Conservation (phyloP, 2,888 invertebrate genomes). For the Germaria angustata region DNA sequence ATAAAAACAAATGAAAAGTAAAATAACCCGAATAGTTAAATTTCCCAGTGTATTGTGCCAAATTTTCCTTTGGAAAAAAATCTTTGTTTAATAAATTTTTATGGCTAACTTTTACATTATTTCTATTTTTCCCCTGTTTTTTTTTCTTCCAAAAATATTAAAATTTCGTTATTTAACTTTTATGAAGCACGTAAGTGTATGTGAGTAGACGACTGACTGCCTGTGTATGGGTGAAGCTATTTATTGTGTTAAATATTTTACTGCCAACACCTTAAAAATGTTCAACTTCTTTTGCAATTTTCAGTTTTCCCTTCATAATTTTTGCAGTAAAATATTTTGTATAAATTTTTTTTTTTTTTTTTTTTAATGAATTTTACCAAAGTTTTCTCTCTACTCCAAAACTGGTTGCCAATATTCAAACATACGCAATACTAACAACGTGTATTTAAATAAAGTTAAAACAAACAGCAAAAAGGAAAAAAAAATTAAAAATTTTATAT, state of each 20-base stretch:
- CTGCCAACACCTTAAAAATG: slow-evolving; percentile 60
- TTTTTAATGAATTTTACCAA: slow-evolving; percentile 43
- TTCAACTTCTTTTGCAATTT: slow-evolving; percentile 48
- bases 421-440: slow-evolving; percentile 27
- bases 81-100: slow-evolving; percentile 20
- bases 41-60: slow-evolving; percentile 7
- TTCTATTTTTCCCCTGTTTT: neutral
- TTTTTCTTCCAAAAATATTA: slow-evolving; percentile 14
- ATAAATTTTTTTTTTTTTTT: slow-evolving; percentile 24
- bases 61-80: neutral
- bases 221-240: neutral
- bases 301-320: slow-evolving; percentile 11
- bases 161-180: slow-evolving; percentile 46
- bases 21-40: slow-evolving; percentile 8
- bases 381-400: slow-evolving; percentile 33
- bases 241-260: slow-evolving; percentile 54
- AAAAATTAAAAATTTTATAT: slow-evolving; percentile 30
- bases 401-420: slow-evolving; percentile 55
- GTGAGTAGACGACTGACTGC: too few species aligned
- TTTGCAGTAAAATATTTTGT: slow-evolving; percentile 31
- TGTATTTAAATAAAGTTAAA: slow-evolving; percentile 40
- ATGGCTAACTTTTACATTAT: slow-evolving; percentile 13
- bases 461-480: neutral
- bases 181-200: slow-evolving; percentile 2
- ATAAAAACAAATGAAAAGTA: neutral